These are phyloP conservation scores for Lasioglossum morio DNA, from an alignment of 2,888 invertebrate species.

Conservation along the genomic window DNA sequence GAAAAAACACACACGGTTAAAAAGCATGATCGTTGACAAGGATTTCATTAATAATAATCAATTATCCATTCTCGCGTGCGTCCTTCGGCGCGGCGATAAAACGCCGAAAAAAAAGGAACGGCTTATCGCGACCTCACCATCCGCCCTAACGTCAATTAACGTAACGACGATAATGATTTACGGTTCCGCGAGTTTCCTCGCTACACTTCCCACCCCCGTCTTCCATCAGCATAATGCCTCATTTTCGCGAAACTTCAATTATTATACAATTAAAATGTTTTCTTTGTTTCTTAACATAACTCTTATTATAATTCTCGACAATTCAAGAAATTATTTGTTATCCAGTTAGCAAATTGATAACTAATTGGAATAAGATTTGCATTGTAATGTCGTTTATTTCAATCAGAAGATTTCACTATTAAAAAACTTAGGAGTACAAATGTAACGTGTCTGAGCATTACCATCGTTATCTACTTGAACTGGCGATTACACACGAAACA, in stretches of 20 bases:
- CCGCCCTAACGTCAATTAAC: slow-evolving; percentile 58
- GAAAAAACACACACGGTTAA: slow-evolving; percentile 78
- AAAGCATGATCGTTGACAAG: slow-evolving; percentile 64
- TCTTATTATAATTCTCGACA: too few relatives aligned
- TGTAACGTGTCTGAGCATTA: background rate
- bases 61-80: slow-evolving; percentile 52
- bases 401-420: background rate
- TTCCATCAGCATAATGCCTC: background rate
- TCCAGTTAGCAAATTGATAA: background rate
- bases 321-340: too few relatives aligned
- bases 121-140: slow-evolving; percentile 44
- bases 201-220: background rate
- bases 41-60: slow-evolving; percentile 67
- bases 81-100: slow-evolving; percentile 33
- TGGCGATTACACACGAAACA: too few relatives aligned
- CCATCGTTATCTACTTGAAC: background rate
- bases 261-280: background rate
- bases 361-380: background rate
- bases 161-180: slow-evolving; percentile 62
- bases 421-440: background rate
- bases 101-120: background rate
- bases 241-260: background rate
- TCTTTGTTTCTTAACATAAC: background rate
- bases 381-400: background rate
- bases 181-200: slow-evolving; percentile 14